A percentile compares a stretch with the other conserved stretches of the same genome.
Evolutionary conservation across 2,113 vertebrate genomes (phyloP).

Genomic region (Ptilonorhynchus violaceus): DNA sequence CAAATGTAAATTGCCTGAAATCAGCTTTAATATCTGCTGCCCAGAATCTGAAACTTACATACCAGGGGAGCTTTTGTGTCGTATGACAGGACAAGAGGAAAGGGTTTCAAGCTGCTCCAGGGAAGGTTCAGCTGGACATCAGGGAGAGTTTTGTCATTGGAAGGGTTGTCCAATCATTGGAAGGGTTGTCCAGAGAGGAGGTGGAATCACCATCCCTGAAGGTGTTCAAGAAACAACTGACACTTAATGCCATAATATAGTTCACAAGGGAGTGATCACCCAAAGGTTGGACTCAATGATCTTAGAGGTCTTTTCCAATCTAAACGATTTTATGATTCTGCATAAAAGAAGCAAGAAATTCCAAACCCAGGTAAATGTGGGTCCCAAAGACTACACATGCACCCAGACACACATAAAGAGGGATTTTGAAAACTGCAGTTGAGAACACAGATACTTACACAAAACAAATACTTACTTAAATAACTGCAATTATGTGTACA

Average conservation of each 20-base stretch:
- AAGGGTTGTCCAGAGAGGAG: background rate
- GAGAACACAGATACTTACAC: background rate
- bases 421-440: background rate
- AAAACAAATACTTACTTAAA: background rate
- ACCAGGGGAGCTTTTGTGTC: background rate
- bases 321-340: background rate
- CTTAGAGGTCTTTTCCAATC: background rate
- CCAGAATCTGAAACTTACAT: background rate
- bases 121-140: background rate
- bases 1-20: background rate
- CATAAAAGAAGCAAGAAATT: background rate
- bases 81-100: background rate
- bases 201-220: background rate
- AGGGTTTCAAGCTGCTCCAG: background rate
- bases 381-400: background rate
- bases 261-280: background rate
- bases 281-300: background rate
- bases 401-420: background rate
- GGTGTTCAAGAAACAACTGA: too few species aligned
- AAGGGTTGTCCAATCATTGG: background rate
- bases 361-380: background rate
- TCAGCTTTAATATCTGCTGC: background rate
- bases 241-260: rapidly evolving
- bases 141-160: background rate
- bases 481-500: background rate